These are phyloP conservation scores for Lasius fuliginosus DNA, from an alignment of 2,888 invertebrate species.

Conservation along the genomic window DNA sequence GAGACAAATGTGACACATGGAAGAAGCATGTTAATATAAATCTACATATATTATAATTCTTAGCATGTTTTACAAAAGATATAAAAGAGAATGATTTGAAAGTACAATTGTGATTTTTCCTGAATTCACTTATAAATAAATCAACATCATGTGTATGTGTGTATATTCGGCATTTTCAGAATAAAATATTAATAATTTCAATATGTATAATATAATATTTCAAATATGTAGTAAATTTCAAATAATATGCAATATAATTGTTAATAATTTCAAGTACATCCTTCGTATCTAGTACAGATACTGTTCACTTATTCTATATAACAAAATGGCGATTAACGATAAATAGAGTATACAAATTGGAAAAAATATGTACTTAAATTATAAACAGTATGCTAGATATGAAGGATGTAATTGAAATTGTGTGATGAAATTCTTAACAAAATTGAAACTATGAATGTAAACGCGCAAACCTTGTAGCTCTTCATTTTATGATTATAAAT, in stretches of 20 bases:
- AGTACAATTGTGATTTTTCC: neutral
- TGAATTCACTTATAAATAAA: constrained; percentile 17
- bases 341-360: constrained; percentile 5
- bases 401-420: neutral
- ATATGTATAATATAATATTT: neutral
- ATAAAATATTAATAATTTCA: neutral
- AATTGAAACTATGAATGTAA: constrained; percentile 32
- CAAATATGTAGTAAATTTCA: neutral
- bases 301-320: constrained; percentile 13
- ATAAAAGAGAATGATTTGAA: neutral
- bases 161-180: neutral
- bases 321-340: neutral
- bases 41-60: neutral
- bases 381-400: constrained; percentile 50
- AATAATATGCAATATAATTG: neutral
- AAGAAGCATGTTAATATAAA: constrained; percentile 3
- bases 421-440: constrained; percentile 2
- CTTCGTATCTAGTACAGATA: constrained; percentile 39
- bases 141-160: neutral
- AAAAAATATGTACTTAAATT: constrained; percentile 21
- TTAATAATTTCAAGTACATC: neutral
- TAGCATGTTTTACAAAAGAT: neutral
- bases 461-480: neutral
- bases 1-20: neutral
- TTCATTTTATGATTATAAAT: constrained; percentile 89